phyloP scores from a whole-genome alignment of 1,140 invertebrate genomes.

The Apolygus lucorum region DNA sequence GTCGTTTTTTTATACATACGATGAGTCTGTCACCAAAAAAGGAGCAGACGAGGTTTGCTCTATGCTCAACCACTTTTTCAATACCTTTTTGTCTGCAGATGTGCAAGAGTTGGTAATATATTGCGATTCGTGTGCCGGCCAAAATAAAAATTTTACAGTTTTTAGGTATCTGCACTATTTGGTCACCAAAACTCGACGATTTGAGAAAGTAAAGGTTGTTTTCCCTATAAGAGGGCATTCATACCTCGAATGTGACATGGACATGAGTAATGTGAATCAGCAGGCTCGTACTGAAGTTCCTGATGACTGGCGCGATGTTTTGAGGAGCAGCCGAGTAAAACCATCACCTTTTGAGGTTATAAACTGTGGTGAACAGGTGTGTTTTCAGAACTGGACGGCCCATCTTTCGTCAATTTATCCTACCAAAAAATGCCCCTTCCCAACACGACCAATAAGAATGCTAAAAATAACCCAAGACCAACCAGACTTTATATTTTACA shows the following conservation, averaged over 20 bases:
- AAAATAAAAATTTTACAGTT: background rate
- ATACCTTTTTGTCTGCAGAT: too few relatives aligned
- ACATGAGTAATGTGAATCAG: background rate
- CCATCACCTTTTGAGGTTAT: background rate
- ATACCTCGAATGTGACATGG: background rate
- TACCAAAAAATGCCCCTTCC: background rate
- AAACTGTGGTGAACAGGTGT: background rate
- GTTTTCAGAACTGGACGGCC: background rate
- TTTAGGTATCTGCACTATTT: background rate
- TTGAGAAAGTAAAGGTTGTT: background rate
- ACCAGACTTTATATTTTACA: too few relatives aligned
- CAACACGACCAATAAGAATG: background rate
- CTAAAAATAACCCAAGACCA: too few relatives aligned
- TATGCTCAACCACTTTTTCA: too few relatives aligned
- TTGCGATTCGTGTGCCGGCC: too few relatives aligned
- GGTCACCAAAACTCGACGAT: background rate
- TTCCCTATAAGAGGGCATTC: conserved; percentile 1
- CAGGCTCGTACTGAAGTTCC: background rate
- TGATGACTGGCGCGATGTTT: background rate
- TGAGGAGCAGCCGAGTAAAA: background rate
- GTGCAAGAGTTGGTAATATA: too few relatives aligned
- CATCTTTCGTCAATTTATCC: background rate
- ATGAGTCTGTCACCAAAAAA: too few relatives aligned
- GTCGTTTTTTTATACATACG: too few relatives aligned
- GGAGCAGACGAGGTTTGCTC: too few relatives aligned